A percentile compares a stretch with the other conserved stretches of the same genome.
These are phyloP conservation scores for Harpagifer antarcticus DNA, from an alignment of 2,797 vertebrate species.

Conservation along the genomic window DNA sequence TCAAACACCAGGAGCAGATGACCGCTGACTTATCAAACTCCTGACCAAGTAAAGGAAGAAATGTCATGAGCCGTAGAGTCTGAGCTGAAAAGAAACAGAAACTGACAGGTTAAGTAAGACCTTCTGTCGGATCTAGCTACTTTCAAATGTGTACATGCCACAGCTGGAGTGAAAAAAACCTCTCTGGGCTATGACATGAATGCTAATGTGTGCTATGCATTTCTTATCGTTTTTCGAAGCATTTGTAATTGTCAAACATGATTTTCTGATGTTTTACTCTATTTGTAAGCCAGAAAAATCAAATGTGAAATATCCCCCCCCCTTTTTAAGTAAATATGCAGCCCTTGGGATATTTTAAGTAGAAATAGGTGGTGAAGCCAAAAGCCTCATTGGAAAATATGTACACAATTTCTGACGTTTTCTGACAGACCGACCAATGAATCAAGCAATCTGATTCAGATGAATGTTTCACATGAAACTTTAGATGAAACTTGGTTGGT, in stretches of 20 bases:
- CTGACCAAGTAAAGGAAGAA: constrained; percentile 8
- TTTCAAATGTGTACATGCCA: constrained; percentile 10
- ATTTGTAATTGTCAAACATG: neutral
- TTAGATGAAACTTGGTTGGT: neutral
- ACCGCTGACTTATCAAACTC: constrained; percentile 32
- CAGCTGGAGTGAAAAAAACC: neutral
- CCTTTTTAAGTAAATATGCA: neutral
- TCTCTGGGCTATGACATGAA: neutral
- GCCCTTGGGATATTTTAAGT: neutral
- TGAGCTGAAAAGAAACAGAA: fast-evolving
- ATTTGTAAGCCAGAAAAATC: neutral
- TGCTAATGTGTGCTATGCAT: neutral
- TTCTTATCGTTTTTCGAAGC: neutral
- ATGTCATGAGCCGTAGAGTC: constrained; percentile 14
- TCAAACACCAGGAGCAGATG: constrained; percentile 40
- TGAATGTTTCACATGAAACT: neutral
- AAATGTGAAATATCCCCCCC: neutral
- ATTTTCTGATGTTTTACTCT: neutral
- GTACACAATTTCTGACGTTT: neutral
- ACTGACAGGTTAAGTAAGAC: constrained; percentile 8
- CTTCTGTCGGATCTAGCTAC: constrained; percentile 12
- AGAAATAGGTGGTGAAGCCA: neutral
- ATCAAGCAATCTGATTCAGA: neutral
- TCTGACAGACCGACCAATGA: fast-evolving
- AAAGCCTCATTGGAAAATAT: neutral